Evolutionary conservation across 2,797 vertebrate species (phyloP), one percentile per base, ranked within the genome.

Genomic region (Astyanax mexicanus): DNA sequence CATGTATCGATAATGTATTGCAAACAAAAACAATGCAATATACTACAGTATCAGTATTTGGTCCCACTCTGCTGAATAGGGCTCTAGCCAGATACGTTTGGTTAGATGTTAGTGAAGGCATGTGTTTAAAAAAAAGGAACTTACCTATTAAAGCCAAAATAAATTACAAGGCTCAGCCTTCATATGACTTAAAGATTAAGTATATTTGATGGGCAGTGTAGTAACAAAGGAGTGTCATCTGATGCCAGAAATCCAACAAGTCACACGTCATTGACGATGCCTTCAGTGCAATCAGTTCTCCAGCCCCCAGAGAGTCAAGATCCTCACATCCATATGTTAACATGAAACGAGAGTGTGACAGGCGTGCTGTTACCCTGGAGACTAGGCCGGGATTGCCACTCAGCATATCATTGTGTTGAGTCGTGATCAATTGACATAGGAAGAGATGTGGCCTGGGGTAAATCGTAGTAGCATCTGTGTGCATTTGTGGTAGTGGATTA

Each of bases 381-480:
- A 79, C 5, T n/a, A 68, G 49, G 32, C 8, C 13, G 29, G 17
- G 27, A 62, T 54, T 45, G 19, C 45, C n/a, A 61, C 54, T 77
- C 51, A 8, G 21, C 54, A 13, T 32, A 51, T 42, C 54, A 47
- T 51, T 61, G 69, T n/a, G 7, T 47, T 58, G 58, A 64, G 49
- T 68, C 60, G 35, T 35, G 62, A 69, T 15, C 54, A 65, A 44
- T 38, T 40, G 40, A 25, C 69, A 52, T 32, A 42, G 49, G 55
- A 38, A 25, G 13, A 62, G 57, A 77, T 58, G 25, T 7, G 27
- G 21, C 54, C 38, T n/a, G 11, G 27, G 37, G 23, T 38, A 29
- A 32, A 70, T 49, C 25, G 47, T 47, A 69, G 47, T 47, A 69
- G 40, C 19, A 64, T 37, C 64, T 19, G 21, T 60, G n/a, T n/a